Evolutionary conservation across 2,113 vertebrate species (phyloP).

Genomic region (Misgurnus mizolepis): DNA sequence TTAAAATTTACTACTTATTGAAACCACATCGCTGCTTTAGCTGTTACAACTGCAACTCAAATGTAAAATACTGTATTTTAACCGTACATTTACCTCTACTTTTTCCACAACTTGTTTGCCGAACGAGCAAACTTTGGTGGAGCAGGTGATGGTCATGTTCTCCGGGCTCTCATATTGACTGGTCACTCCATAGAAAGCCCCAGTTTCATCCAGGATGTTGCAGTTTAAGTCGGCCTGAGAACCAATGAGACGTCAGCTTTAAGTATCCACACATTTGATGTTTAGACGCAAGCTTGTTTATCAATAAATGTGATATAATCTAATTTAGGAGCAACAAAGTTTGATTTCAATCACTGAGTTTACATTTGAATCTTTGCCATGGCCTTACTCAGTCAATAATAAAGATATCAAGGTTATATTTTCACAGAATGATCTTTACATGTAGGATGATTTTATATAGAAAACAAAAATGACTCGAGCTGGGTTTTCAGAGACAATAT

Average conservation of each 20-base stretch:
- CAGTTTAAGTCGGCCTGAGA: conserved; percentile 95
- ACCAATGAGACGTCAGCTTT: neutral
- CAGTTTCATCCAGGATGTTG: conserved; percentile 94
- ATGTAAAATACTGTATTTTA: no score
- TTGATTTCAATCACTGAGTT: no score
- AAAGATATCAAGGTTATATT: no score
- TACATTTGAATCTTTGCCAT: no score
- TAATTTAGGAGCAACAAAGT: no score
- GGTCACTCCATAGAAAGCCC: conserved; percentile 95
- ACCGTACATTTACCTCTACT: conserved; percentile 85
- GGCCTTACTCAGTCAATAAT: no score
- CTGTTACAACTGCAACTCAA: neutral
- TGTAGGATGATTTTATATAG: no score
- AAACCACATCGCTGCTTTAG: neutral
- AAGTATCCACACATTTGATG: neutral
- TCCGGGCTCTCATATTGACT: conserved; percentile 98
- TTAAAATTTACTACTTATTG: no score
- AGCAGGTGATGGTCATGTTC: conserved; percentile 99
- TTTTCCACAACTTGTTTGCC: conserved; percentile 99
- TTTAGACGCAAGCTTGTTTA: neutral
- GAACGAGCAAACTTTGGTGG: conserved; percentile 99
- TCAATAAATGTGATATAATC: neutral
- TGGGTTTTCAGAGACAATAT: no score
- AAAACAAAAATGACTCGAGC: no score
- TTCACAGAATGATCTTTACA: no score